phyloP scores from a whole-genome alignment of 2,797 vertebrate species.

The Pampus argenteus region DNA sequence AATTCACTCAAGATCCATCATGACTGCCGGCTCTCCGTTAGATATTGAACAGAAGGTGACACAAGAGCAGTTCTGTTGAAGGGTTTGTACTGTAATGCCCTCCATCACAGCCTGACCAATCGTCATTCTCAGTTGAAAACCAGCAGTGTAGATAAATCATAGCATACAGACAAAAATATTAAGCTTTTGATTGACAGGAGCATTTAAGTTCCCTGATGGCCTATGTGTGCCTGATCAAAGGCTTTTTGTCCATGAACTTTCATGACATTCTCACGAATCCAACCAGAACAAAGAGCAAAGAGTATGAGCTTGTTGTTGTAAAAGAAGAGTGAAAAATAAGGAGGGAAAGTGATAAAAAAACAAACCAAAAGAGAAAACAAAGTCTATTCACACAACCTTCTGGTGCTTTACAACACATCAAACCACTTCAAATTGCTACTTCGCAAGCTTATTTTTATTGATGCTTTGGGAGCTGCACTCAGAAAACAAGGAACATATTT shows the following conservation, averaged over 20 bases:
- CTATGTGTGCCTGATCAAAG: slow-evolving; percentile 51
- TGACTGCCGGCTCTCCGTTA: slow-evolving; percentile 61
- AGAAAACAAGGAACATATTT: slow-evolving; percentile 65
- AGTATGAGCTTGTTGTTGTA: slow-evolving; percentile 34
- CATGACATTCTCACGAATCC: slow-evolving; percentile 40
- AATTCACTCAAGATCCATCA: slow-evolving; percentile 67
- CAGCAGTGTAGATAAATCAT: slow-evolving; percentile 40
- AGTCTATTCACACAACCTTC: slow-evolving; percentile 63
- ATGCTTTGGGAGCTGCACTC: slow-evolving; percentile 40
- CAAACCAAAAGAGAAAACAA: slow-evolving; percentile 58
- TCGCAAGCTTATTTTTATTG: slow-evolving; percentile 51
- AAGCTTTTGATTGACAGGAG: slow-evolving; percentile 48
- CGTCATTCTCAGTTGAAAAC: slow-evolving; percentile 34
- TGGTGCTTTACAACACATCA: slow-evolving; percentile 55
- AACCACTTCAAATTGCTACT: slow-evolving; percentile 59
- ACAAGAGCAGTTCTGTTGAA: slow-evolving; percentile 51
- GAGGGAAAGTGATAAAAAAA: slow-evolving; percentile 66
- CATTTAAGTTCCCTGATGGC: slow-evolving; percentile 43
- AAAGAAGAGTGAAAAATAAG: slow-evolving; percentile 50
- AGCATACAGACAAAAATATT: slow-evolving; percentile 14
- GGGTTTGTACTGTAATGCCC: slow-evolving; percentile 39
- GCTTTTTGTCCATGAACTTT: slow-evolving; percentile 36
- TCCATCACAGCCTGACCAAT: slow-evolving; percentile 48
- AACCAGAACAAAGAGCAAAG: slow-evolving; percentile 47
- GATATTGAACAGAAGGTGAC: slow-evolving; percentile 64